Base-by-base conservation (phyloP, 2,113 vertebrate genomes). In the Forbesichthys papilliferus region DNA sequence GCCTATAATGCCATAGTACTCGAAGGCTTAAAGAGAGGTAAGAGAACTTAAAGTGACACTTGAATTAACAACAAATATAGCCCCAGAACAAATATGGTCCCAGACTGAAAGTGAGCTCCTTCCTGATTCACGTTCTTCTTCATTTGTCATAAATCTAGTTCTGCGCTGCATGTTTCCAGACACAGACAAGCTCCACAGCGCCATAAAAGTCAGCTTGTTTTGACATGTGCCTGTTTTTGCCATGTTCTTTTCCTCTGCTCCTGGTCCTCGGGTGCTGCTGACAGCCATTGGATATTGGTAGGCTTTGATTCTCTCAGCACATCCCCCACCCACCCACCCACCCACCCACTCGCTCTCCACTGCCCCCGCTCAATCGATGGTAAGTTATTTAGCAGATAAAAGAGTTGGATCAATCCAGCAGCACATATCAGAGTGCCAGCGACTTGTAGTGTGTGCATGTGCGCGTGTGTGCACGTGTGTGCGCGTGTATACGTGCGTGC, bases 381-480 rank as follows among this genome's bases (percentile, higher is more conserved):
- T 89, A 90, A 91, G 89, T 91, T 90, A 91, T 92, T 92, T 91
- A 91, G 90, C 83, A 89, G 87, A 91, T 91, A 91, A 91, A 92
- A 87, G 87, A 87, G 73, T 82, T 72, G 79, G 84, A 89, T 90
- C 86, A 91, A 91, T 90, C 82, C 75, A 83, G 83, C 80, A 82
- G 73, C 82, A 84, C 80, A 86, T 85, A 88, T 89, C 79, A 90
- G 75, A 83, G 78, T 73, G 79, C 83, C 82, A 83, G 84, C 82
- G 83, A 83, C 84, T 84, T 81, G 82, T 89, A 8, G 36, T 42
- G 36, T 87, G 84, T 88, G 84, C 83, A 86, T 81, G 76, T 74
- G 60, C n/a, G 46, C 20, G 36, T 42, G 36, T 87, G 84, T 88
- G 84, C 83, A 85, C 16, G 16, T 16, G 16, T 16, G 16, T 16